Evolutionary conservation across 2,888 invertebrate genomes (phyloP), one percentile per base, ranked within the genome.

Genomic region (Drosophila emarginata): DNA sequence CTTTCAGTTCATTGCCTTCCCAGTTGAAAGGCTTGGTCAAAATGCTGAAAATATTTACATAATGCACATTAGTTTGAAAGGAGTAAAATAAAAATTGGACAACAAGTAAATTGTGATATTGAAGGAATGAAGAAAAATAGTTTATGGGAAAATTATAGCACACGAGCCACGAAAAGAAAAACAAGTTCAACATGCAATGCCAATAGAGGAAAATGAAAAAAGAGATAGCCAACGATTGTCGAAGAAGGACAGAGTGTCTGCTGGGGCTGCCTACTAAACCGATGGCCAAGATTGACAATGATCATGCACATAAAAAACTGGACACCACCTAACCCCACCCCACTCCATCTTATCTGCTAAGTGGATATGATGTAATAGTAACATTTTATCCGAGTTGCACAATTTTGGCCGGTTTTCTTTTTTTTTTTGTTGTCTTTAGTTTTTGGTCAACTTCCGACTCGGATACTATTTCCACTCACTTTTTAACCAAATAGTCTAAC

Each of bases 1-100:
- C 89, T 45, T 91, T 87, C 64, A 95, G 90, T 91, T 95, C 95
- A 68, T 93, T 91, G 58, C 94, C 94, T 92, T 95, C 95, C 96
- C 95, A 96, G 80, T 91, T 78, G 36, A 87, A 73, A 67, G 90
- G 83, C 74, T 92, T 91, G 21, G 93, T 78, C 74, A 93, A 92
- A 61, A 91, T 85, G 36, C 94, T 92, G 78, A 92, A 79, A 93
- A 93, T 80, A 72, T 72, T 59, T 67, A 76, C 54, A 74, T 67
- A 68, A 66, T 70, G 23, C 45, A 58, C 51, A 54, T 59, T 52
- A 60, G 54, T 64, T 45, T 11, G 21, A 26, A 18, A 39, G 32
- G 71, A 67, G 71, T 64, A 71, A 74, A 32, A 66, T 56, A 37
- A 32, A 72, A 70, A 66, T 77, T 69, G 50, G 64, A 61, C 60